Conservation (phyloP, 1,140 invertebrate species). For the Cyphomyrmex costatus region DNA sequence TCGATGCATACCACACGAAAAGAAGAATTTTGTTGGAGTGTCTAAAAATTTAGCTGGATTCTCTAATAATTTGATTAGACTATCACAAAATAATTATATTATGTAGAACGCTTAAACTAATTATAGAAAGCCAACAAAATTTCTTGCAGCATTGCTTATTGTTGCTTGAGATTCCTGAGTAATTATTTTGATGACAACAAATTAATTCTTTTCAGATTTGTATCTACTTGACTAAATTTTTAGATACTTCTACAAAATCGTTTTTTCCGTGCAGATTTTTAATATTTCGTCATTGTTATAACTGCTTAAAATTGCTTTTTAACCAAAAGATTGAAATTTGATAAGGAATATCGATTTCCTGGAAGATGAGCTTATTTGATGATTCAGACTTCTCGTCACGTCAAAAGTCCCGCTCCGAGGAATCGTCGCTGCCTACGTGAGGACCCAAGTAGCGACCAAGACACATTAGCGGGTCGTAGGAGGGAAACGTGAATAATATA, state of each 20-base stretch:
- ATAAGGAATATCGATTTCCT: constrained; percentile 30
- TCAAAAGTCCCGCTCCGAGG: constrained; percentile 1
- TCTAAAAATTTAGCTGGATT: too few species aligned
- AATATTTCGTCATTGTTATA: constrained; percentile 13
- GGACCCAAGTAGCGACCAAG: constrained; percentile 52
- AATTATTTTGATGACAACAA: too few species aligned
- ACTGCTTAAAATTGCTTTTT: not conserved
- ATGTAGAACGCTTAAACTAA: too few species aligned
- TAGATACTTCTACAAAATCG: too few species aligned
- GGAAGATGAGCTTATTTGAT: constrained; percentile 48
- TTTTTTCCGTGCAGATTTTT: too few species aligned
- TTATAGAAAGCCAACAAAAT: too few species aligned
- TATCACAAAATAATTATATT: too few species aligned
- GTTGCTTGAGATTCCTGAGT: too few species aligned
- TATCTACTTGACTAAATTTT: too few species aligned
- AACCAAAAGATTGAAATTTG: not conserved
- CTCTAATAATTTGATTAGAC: too few species aligned
- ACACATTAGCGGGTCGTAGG: constrained; percentile 57
- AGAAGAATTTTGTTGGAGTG: too few species aligned
- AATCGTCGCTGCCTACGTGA: constrained; percentile 2
- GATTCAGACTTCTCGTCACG: constrained; percentile 34
- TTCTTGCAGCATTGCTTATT: too few species aligned
- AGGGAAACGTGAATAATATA: constrained; percentile 63
- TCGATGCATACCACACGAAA: not conserved
- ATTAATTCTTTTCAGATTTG: not conserved